Base-by-base conservation (phyloP, 2,797 vertebrate genomes). In the Pseudopleuronectes americanus region DNA sequence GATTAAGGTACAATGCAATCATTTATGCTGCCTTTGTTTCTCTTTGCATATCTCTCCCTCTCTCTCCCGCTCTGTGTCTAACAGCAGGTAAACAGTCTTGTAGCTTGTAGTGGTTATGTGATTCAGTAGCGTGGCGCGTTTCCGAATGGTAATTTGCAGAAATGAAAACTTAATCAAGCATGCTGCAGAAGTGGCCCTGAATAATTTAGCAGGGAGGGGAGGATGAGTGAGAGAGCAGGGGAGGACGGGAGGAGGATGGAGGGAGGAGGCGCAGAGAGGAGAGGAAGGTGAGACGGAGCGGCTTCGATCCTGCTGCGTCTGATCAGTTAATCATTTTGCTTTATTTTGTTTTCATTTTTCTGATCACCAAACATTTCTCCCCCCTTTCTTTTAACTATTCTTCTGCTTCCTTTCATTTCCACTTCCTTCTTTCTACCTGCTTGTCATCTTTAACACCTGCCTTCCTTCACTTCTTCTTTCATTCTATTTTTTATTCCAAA, bases 141-240 rank as follows among this genome's bases (percentile, higher is more conserved):
- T 92, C 91, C 89, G 89, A 89, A 84, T 93, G 93, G 88, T 95
- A 95, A 96, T 96, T 95, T 95, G 94, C 92, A 94, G 94, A 96
- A 97, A 97, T 96, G 95, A 96, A 97, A 96, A 94, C 94, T 95
- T 96, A 96, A 96, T 96, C 95, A 96, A 95, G 94, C 91, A 82
- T 94, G 90, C 85, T 94, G 92, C 87, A 91, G 94, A 93, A 93
- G 90, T 93, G 92, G 90, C 92, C 92, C 92, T 95, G 94, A 96
- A 95, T 96, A 96, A 96, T 96, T 96, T 93, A 96, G 89, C 88
- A 93, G 91, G 43, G 78, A 65, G 74, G 83, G 72, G 73, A 73
- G 76, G 64, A 60, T 51, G 83, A 76, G 83, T 19, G 56, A 48
- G 59, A n/a, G 65, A 64, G 73, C 31, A 41, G 59, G 64, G 68